A percentile compares a stretch with the other conserved stretches of the same genome.
These are phyloP conservation scores for Pegoplata infirma DNA, from an alignment of 2,888 invertebrate species.

Conservation along the genomic window DNA sequence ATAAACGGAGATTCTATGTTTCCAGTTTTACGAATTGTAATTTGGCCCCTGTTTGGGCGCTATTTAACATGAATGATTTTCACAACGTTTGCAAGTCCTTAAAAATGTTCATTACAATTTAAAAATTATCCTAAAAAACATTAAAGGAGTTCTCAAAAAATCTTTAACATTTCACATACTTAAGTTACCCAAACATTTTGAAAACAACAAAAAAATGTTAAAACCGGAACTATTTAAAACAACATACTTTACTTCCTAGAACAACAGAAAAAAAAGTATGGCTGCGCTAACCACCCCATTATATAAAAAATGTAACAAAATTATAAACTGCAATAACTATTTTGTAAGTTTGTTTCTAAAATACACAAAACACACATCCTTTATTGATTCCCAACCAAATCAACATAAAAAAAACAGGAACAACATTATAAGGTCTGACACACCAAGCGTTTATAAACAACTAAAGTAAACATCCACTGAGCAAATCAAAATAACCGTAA, in stretches of 20 bases:
- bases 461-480: conserved; percentile 76
- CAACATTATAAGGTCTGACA: conserved; percentile 59
- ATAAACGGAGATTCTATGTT: too few relatives aligned
- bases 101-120: too few relatives aligned
- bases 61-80: too few relatives aligned
- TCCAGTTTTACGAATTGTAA: too few relatives aligned
- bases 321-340: not conserved
- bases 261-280: conserved; percentile 35
- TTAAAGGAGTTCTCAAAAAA: too few relatives aligned
- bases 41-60: too few relatives aligned
- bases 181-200: too few relatives aligned
- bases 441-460: conserved; percentile 75
- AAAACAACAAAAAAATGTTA: too few relatives aligned
- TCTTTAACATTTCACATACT: too few relatives aligned
- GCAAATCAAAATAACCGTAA: conserved; percentile 74
- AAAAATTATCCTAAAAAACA: too few relatives aligned
- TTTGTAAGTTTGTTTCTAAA: not conserved
- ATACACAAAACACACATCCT: not conserved
- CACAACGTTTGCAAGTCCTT: too few relatives aligned
- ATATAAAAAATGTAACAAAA: not conserved
- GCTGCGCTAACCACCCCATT: conserved; percentile 52
- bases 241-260: not conserved
- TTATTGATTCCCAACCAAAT: conserved; percentile 10
- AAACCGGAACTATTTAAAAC: not conserved
- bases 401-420: conserved; percentile 4